Percentiles rank a stretch among this genome's conserved stretches.
phyloP scores from a whole-genome alignment of 2,113 vertebrate genomes.

The Carassius gibelio region DNA sequence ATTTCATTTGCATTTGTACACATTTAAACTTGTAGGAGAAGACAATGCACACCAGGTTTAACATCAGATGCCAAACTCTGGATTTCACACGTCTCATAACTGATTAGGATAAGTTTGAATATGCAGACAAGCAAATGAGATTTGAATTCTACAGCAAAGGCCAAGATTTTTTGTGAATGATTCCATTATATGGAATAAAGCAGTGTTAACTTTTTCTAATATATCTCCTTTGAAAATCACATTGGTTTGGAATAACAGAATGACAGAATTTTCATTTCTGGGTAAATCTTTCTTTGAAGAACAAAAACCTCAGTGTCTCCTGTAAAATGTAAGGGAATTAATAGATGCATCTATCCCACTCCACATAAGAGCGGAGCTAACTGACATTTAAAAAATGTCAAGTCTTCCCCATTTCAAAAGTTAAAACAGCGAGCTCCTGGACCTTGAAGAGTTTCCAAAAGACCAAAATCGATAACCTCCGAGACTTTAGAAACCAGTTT shows the following conservation, averaged over 20 bases:
- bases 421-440: background rate
- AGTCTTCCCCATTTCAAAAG: background rate
- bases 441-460: background rate
- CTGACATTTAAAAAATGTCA: background rate
- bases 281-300: background rate
- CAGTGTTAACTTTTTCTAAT: background rate
- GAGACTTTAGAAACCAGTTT: conserved; percentile 9
- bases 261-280: background rate
- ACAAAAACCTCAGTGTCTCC: background rate
- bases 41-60: background rate
- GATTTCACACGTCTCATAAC: background rate
- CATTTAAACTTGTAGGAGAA: background rate
- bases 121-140: background rate
- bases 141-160: background rate
- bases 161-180: background rate
- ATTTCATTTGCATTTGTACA: background rate
- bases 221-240: background rate
- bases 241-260: background rate
- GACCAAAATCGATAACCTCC: background rate
- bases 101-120: background rate
- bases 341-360: background rate
- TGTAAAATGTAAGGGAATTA: background rate
- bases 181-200: background rate
- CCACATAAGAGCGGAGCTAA: background rate
- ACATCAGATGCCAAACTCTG: background rate